Conservation (phyloP, 2,797 vertebrate genomes). For the Steatocranus sp. region DNA sequence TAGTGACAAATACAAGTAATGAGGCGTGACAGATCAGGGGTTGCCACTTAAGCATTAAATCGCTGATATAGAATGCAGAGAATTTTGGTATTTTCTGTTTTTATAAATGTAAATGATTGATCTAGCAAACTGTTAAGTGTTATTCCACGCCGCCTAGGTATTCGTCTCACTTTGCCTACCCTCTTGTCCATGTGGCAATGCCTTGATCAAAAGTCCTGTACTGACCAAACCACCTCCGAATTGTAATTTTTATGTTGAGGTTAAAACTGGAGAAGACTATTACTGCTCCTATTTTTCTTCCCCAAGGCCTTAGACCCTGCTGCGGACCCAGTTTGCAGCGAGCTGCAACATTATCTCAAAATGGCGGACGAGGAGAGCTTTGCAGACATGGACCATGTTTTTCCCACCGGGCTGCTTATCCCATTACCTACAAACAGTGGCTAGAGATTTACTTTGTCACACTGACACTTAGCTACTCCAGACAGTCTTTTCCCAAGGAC, state of each 20-base stretch:
- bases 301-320: conserved; percentile 60
- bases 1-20: conserved; percentile 3
- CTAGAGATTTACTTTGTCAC: conserved; percentile 23
- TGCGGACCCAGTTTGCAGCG: conserved; percentile 29
- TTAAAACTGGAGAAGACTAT: conserved; percentile 30
- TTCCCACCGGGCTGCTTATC: conserved; percentile 34
- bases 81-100: conserved; percentile 9
- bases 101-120: neutral
- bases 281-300: conserved; percentile 27
- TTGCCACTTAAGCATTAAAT: conserved; percentile 10
- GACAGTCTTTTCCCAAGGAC: conserved; percentile 3
- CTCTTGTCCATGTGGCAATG: conserved; percentile 17
- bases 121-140: neutral
- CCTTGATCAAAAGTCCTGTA: conserved; percentile 5
- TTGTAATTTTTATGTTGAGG: neutral
- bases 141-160: neutral
- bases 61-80: neutral
- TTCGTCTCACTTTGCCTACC: conserved; percentile 9
- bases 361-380: conserved; percentile 26
- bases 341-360: conserved; percentile 44
- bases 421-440: conserved; percentile 9
- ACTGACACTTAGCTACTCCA: conserved; percentile 7
- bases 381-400: conserved; percentile 34
- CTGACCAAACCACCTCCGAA: neutral
- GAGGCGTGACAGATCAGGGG: conserved; percentile 2